Percentiles rank a stretch among this genome's conserved stretches.
phyloP scores from a whole-genome alignment of 2,113 vertebrate genomes.

The Coracopsis vasa region DNA sequence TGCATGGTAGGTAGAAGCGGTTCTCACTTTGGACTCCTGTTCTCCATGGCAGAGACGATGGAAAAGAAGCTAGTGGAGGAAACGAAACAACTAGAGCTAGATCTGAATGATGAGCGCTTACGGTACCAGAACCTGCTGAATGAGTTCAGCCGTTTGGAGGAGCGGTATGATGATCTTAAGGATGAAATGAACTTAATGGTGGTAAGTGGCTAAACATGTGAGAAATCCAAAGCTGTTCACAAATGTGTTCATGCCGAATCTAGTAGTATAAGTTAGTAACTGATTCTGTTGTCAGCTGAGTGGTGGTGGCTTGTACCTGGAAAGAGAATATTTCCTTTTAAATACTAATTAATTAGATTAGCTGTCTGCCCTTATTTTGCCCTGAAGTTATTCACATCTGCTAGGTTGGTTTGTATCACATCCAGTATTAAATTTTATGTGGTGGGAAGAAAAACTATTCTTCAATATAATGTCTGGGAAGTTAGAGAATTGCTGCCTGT shows the following conservation, averaged over 20 bases:
- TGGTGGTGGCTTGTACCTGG: neutral
- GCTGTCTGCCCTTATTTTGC: neutral
- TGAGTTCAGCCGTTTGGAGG: constrained; percentile 94
- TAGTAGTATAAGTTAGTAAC: neutral
- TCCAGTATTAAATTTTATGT: neutral
- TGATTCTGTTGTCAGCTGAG: neutral
- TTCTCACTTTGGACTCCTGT: neutral
- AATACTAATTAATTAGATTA: neutral
- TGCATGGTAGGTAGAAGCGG: neutral
- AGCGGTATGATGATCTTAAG: constrained; percentile 94
- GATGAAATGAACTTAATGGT: constrained; percentile 84
- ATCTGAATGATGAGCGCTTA: constrained; percentile 93
- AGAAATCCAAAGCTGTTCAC: neutral
- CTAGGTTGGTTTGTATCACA: neutral
- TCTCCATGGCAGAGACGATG: constrained; percentile 85
- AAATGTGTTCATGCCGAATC: neutral
- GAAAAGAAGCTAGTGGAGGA: constrained; percentile 86
- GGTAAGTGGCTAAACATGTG: constrained; percentile 67
- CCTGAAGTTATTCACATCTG: neutral
- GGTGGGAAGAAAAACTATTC: neutral
- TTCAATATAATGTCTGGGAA: neutral
- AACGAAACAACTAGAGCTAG: constrained; percentile 91
- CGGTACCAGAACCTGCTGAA: constrained; percentile 97
- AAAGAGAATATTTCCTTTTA: neutral
- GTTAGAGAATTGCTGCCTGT: neutral